These are phyloP conservation scores for Gadopsis bispinosus DNA, from an alignment of 2,797 vertebrate genomes.

Conservation along the genomic window DNA sequence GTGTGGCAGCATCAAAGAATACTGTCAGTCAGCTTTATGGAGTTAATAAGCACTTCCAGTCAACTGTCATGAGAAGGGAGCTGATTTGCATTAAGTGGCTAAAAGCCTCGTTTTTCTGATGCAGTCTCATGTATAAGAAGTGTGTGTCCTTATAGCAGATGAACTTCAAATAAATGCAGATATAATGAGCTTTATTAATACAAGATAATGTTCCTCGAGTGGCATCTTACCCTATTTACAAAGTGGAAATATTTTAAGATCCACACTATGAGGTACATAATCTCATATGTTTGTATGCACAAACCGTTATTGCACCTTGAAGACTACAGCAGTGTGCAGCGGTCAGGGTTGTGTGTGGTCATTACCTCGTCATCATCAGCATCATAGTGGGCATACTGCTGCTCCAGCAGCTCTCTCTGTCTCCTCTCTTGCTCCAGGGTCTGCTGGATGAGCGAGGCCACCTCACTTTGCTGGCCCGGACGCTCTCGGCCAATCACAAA, in stretches of 20 bases:
- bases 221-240: background rate
- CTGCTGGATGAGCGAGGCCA: slow-evolving; percentile 97
- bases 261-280: background rate
- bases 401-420: slow-evolving; percentile 95
- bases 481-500: slow-evolving; percentile 97
- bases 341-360: background rate
- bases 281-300: background rate
- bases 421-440: slow-evolving; percentile 96
- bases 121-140: slow-evolving; percentile 28
- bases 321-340: background rate
- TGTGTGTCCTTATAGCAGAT: background rate
- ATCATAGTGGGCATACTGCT: slow-evolving; percentile 96
- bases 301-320: background rate
- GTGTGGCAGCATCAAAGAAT: slow-evolving; percentile 46
- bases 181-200: slow-evolving; percentile 27
- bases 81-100: slow-evolving; percentile 55
- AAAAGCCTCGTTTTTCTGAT: slow-evolving; percentile 30
- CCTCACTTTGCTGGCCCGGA: slow-evolving; percentile 98
- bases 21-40: slow-evolving; percentile 68
- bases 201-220: background rate
- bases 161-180: slow-evolving; percentile 28
- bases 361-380: slow-evolving; percentile 97
- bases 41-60: slow-evolving; percentile 55
- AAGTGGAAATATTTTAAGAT: background rate
- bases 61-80: slow-evolving; percentile 38